phyloP scores from a whole-genome alignment of 2,888 invertebrate species.

The Galerucella calmariensis region DNA sequence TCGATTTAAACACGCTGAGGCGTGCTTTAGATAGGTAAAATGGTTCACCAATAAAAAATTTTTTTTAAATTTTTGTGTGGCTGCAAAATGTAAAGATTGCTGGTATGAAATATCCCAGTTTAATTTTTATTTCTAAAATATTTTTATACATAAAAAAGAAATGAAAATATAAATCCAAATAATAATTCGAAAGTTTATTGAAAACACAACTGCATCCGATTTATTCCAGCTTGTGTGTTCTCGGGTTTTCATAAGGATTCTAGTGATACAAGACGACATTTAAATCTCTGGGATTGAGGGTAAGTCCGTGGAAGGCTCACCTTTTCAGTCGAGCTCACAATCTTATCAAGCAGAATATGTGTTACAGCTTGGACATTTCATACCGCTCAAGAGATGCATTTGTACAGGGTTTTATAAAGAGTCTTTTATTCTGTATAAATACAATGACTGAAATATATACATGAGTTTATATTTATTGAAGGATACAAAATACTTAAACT shows the following conservation, averaged over 20 bases:
- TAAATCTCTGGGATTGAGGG: neutral
- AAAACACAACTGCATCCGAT: neutral
- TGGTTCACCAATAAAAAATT: too few species aligned
- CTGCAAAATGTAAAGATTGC: too few species aligned
- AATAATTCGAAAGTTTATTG: neutral
- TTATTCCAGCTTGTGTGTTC: neutral
- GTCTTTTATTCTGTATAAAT: neutral
- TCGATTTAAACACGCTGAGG: too few species aligned
- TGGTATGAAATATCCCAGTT: too few species aligned
- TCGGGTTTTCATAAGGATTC: neutral
- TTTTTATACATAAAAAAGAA: too few species aligned
- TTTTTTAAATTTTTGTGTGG: too few species aligned
- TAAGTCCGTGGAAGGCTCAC: neutral
- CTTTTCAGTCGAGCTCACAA: neutral
- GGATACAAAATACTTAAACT: too few species aligned
- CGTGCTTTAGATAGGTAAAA: too few species aligned
- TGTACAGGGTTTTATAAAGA: neutral
- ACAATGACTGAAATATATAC: neutral
- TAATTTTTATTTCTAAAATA: too few species aligned
- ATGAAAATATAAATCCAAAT: too few species aligned
- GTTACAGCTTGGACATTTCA: neutral
- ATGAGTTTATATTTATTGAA: too few species aligned
- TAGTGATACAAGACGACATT: constrained; percentile 3
- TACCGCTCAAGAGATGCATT: neutral
- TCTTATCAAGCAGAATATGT: constrained; percentile 1